These are phyloP conservation scores for Rhogogaster chlorosoma DNA, from an alignment of 2,888 invertebrate species.

Conservation along the genomic window DNA sequence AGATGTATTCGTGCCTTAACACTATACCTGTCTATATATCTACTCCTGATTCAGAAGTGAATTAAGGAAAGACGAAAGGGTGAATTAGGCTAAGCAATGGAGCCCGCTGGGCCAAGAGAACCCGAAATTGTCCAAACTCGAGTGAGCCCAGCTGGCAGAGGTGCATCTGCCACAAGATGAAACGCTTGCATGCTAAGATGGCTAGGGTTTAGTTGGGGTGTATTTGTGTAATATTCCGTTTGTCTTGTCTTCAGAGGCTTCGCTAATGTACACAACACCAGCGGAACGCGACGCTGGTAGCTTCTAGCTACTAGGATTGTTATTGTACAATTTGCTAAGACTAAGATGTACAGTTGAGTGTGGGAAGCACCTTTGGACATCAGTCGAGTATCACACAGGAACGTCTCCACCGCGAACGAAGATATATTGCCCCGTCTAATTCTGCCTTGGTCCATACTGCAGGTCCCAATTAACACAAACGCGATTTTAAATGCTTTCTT, in stretches of 20 bases:
- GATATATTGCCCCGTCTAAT: conserved; percentile 72
- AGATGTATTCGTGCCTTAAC: not conserved
- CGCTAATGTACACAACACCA: conserved; percentile 77
- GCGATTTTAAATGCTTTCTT: conserved; percentile 8
- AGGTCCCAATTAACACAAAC: not conserved
- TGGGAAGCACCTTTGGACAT: conserved; percentile 77
- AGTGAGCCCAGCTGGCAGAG: conserved; percentile 66
- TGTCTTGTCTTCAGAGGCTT: conserved; percentile 77
- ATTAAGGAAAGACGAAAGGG: conserved; percentile 58
- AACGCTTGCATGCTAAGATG: conserved; percentile 72
- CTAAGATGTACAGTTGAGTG: conserved; percentile 70
- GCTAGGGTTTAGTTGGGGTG: conserved; percentile 64
- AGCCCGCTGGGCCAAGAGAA: conserved; percentile 68
- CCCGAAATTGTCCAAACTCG: conserved; percentile 74
- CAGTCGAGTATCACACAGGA: conserved; percentile 73
- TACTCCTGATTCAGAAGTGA: conserved; percentile 31
- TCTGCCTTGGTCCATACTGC: conserved; percentile 33
- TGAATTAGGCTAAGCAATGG: conserved; percentile 77
- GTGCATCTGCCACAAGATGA: conserved; percentile 71
- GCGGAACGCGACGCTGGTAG: conserved; percentile 60
- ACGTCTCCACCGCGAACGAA: conserved; percentile 64
- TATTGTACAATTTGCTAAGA: conserved; percentile 78
- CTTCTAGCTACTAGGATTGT: conserved; percentile 72
- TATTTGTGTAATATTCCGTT: conserved; percentile 78
- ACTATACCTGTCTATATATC: not conserved